Base-by-base conservation (phyloP, 2,888 invertebrate species). In the Meteorus colon region DNA sequence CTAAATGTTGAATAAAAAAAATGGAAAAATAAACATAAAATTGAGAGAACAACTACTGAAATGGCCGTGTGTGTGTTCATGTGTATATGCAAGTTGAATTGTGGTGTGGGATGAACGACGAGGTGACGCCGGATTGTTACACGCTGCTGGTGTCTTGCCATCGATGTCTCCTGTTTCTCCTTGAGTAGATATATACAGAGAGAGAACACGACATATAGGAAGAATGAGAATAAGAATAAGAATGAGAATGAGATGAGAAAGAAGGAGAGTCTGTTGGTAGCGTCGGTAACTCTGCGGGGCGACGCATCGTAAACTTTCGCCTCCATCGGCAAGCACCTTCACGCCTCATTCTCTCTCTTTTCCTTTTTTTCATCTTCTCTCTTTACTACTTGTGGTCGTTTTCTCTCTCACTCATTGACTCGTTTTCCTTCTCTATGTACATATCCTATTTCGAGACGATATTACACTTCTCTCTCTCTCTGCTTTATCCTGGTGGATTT, bases 301-400 rank as follows among this genome's bases (percentile, higher is more conserved):
- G 86, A 85, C 85, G 86, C 84, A 86, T 87, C 88, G 86, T 88
- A 88, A 88, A 88, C 84, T 86, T 87, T 86, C 85, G 85, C 86
- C 85, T 88, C 86, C 88, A 86, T 87, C 85, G 85, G 80, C 81
- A 83, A 86, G 83, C 81, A 81, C 80, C 83, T 85, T 85, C 85
- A 83, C 84, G 82, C 84, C 84, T 83, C 74, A 70, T 75, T 55
- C 63, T 76, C 76, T 73, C 78, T 73, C 69, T 60, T 78, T 75
- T 70, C 59, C 71, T 72, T 71, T 76, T 77, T 75, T 73, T 77
- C n/a, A n/a, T 4, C 48, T n/a, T 48, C 48, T 12, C 41, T 41
- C 41, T 41, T 6, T 41, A 41, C 12, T 41, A 8, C 41, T 41
- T 41, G 48, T n/a, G 48, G 48, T 48, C 48, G 73, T 55, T 69